These are phyloP conservation scores for Anastatus disparis DNA, from an alignment of 1,140 invertebrate genomes.

Conservation along the genomic window DNA sequence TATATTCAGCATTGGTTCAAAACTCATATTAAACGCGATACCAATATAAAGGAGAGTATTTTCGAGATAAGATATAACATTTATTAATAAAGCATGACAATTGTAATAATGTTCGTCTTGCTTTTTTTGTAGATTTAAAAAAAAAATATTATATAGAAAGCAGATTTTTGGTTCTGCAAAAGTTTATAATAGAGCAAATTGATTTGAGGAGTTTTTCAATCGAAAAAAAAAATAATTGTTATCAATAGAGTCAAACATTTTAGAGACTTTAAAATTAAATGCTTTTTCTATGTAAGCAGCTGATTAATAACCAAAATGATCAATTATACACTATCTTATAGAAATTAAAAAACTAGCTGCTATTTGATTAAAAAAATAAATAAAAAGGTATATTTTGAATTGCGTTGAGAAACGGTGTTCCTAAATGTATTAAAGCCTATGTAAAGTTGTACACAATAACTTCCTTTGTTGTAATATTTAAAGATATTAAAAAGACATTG, in stretches of 20 bases:
- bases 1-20: background rate
- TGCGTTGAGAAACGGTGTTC: slow-evolving; percentile 17
- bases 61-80: slow-evolving; percentile 5
- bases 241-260: background rate
- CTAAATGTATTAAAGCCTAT: slow-evolving; percentile 37
- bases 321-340: background rate
- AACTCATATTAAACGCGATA: background rate
- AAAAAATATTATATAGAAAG: slow-evolving; percentile 19
- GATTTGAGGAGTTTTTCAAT: slow-evolving; percentile 4
- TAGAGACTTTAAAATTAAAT: background rate
- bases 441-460: slow-evolving; percentile 25
- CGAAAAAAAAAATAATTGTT: background rate
- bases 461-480: slow-evolving; percentile 23
- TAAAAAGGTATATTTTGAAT: background rate
- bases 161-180: background rate
- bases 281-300: background rate
- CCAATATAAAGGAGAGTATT: slow-evolving; percentile 3
- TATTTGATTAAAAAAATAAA: slow-evolving; percentile 1
- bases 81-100: background rate
- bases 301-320: background rate
- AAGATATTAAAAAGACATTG: slow-evolving; percentile 33
- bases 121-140: background rate
- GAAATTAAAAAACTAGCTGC: slow-evolving; percentile 1
- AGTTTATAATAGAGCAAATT: slow-evolving; percentile 1
- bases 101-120: slow-evolving; percentile 2